A percentile compares a stretch with the other conserved stretches of the same genome.
phyloP scores from a whole-genome alignment of 2,888 invertebrate genomes.

The Danaus chrysippus region DNA sequence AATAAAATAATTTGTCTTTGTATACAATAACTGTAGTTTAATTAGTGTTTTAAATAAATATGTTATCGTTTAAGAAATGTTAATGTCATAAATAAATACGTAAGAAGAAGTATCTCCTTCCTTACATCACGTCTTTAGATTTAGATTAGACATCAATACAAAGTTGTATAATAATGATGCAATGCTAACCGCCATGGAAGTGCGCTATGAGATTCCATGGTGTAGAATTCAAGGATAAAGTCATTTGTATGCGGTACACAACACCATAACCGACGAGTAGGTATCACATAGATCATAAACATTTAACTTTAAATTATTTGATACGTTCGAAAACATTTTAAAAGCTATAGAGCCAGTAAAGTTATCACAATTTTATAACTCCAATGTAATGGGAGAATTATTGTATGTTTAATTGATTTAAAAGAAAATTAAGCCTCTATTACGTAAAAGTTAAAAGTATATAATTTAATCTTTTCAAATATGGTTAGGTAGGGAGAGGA shows the following conservation, averaged over 20 bases:
- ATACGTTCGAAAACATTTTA: not conserved
- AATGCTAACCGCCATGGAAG: conserved; percentile 17
- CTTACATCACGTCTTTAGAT: too few species aligned
- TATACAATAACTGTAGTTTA: too few species aligned
- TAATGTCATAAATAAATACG: too few species aligned
- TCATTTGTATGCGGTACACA: conserved; percentile 66
- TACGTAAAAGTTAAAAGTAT: too few species aligned
- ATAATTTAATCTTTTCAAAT: too few species aligned
- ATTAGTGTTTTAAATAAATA: too few species aligned
- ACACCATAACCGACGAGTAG: conserved; percentile 41
- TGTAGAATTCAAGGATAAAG: conserved; percentile 52
- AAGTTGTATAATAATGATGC: conserved; percentile 3
- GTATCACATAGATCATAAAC: not conserved
- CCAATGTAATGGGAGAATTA: not conserved
- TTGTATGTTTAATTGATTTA: not conserved
- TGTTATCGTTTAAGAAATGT: too few species aligned
- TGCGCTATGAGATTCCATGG: conserved; percentile 16
- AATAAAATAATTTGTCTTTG: too few species aligned
- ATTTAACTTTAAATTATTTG: not conserved
- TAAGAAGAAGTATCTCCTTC: too few species aligned
- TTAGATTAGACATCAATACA: too few species aligned
- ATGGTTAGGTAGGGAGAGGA: too few species aligned
- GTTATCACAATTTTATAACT: not conserved
- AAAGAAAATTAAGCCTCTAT: not conserved
- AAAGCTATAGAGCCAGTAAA: not conserved